A percentile compares a stretch with the other conserved stretches of the same genome.
These are phyloP conservation scores for Xiphias gladius DNA, from an alignment of 2,113 vertebrate species.

Conservation along the genomic window DNA sequence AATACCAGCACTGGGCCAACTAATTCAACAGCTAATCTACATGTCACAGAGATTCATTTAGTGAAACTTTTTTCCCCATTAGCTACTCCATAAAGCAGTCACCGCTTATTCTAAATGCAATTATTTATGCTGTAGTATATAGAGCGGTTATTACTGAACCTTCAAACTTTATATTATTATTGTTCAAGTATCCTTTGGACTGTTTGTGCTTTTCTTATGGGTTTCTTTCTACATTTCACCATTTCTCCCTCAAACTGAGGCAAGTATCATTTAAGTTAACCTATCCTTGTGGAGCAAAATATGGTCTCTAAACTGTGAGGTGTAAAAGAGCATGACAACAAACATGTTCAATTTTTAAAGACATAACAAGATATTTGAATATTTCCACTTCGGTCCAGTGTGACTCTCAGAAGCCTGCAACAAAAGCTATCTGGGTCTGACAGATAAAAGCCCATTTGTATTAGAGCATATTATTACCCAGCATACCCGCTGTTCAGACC, in stretches of 20 bases:
- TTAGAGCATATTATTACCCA: constrained; percentile 27
- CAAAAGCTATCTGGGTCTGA: constrained; percentile 41
- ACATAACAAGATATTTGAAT: constrained; percentile 27
- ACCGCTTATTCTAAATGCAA: background rate
- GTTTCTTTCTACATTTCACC: background rate
- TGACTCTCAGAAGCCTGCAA: constrained; percentile 15
- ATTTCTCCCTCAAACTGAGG: constrained; percentile 1
- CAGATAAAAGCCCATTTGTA: constrained; percentile 46
- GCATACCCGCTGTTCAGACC: background rate
- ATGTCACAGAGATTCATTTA: background rate
- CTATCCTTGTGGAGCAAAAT: constrained; percentile 11
- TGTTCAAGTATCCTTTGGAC: background rate
- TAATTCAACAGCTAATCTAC: background rate
- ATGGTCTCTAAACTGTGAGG: constrained; percentile 9
- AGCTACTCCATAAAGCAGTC: background rate
- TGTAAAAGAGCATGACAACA: constrained; percentile 10
- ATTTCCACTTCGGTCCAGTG: constrained; percentile 19
- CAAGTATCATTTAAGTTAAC: constrained; percentile 30
- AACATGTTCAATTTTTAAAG: constrained; percentile 35
- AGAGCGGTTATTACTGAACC: constrained; percentile 14
- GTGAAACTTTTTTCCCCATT: background rate
- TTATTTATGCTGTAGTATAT: constrained; percentile 1
- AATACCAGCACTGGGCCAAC: background rate
- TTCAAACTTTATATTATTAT: background rate
- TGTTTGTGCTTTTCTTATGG: background rate